Evolutionary conservation across 2,888 invertebrate species (phyloP).

Genomic region (Hipparchia semele): DNA sequence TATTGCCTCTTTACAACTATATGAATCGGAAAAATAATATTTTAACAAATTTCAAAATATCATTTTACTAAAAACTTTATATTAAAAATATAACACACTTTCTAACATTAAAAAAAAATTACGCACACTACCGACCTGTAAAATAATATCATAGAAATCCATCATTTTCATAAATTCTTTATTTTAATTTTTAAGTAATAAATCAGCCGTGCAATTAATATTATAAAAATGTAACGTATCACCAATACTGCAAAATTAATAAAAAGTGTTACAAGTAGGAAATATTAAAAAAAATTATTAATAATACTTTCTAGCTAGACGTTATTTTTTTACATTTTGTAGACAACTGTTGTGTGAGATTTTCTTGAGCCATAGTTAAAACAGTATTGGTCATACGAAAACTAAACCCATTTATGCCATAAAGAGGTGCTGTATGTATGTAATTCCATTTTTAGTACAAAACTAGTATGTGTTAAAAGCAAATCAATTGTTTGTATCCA

Average conservation of each 20-base stretch:
- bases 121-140: slow-evolving; percentile 55
- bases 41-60: neutral
- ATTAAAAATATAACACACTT: neutral
- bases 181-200: slow-evolving; percentile 2
- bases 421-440: slow-evolving; percentile 62
- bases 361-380: neutral
- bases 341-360: slow-evolving; percentile 7
- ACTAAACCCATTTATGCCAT: slow-evolving; percentile 34
- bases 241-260: slow-evolving; percentile 18
- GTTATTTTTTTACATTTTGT: slow-evolving; percentile 19
- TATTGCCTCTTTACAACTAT: neutral
- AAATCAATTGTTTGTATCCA: slow-evolving; percentile 42
- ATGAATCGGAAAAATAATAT: neutral
- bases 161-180: slow-evolving; percentile 1
- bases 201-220: slow-evolving; percentile 30
- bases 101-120: slow-evolving; percentile 22
- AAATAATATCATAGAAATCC: slow-evolving; percentile 16
- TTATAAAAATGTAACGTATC: slow-evolving; percentile 16
- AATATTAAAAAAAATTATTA: neutral
- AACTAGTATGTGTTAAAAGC: slow-evolving; percentile 48
- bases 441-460: slow-evolving; percentile 67
- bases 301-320: slow-evolving; percentile 4
- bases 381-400: slow-evolving; percentile 30
- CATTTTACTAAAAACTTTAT: neutral
- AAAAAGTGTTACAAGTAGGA: neutral